Conservation (phyloP, 1,140 invertebrate species). For the Neodiprion fabricii region DNA sequence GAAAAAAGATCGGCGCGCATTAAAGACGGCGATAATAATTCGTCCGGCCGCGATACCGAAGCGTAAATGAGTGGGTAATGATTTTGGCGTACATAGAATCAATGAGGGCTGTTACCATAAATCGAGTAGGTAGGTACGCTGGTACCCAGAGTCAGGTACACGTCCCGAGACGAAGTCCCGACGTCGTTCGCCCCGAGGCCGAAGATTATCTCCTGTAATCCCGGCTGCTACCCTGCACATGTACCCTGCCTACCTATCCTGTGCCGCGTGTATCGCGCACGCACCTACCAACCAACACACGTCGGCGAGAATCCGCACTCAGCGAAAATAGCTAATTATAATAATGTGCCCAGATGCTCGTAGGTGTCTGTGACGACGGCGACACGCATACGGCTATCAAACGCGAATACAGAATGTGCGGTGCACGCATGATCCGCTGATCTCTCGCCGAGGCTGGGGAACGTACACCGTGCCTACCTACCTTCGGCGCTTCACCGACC, state of each 20-base stretch:
- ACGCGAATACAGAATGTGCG: not conserved
- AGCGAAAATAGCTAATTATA: conserved; percentile 58
- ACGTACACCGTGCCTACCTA: too few relatives aligned
- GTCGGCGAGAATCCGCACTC: not conserved
- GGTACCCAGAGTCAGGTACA: too few relatives aligned
- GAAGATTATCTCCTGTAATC: conserved; percentile 1
- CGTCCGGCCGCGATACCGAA: too few relatives aligned
- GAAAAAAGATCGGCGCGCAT: too few relatives aligned
- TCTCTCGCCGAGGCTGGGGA: too few relatives aligned
- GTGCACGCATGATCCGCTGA: too few relatives aligned
- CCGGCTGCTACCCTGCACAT: not conserved
- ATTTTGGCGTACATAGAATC: not conserved
- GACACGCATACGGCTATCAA: not conserved
- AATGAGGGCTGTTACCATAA: conserved; percentile 5
- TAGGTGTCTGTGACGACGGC: not conserved
- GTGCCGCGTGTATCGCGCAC: not conserved
- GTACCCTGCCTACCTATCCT: too few relatives aligned
- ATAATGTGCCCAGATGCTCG: conserved; percentile 37
- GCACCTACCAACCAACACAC: too few relatives aligned
- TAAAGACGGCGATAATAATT: too few relatives aligned
- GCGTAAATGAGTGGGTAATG: too few relatives aligned
- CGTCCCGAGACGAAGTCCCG: not conserved
- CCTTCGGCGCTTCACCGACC: too few relatives aligned
- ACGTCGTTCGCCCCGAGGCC: not conserved
- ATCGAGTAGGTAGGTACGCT: not conserved